Percentiles rank a stretch among this genome's conserved stretches.
phyloP scores from a whole-genome alignment of 2,113 vertebrate species.

The Rhombomys opimus region DNA sequence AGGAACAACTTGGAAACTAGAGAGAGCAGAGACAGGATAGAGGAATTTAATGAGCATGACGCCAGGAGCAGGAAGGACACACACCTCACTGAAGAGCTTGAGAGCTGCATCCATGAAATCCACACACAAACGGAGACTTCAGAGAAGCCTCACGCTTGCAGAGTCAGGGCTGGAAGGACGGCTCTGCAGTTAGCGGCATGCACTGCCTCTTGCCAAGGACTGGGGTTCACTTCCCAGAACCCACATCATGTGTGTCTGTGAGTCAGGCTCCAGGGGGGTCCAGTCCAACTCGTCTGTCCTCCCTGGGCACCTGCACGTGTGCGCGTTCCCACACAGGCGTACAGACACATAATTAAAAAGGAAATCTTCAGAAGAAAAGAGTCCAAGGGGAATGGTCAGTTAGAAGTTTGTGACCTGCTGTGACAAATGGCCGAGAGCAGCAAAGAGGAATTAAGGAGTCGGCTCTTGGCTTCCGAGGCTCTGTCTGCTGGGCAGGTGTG shows the following conservation, averaged over 20 bases:
- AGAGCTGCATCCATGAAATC: not conserved
- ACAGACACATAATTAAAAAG: not conserved
- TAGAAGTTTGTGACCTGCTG: not conserved
- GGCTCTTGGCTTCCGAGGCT: not conserved
- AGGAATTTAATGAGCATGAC: not conserved
- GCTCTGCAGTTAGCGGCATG: not conserved
- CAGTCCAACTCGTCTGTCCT: not conserved
- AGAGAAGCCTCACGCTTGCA: not conserved
- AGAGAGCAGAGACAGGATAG: not conserved
- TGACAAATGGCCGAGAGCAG: not conserved
- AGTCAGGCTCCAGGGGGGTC: not conserved
- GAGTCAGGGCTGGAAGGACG: not conserved
- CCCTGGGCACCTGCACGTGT: not conserved
- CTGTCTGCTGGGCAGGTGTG: too few species aligned
- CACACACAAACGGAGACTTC: not conserved
- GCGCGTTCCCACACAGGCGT: not conserved
- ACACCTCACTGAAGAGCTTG: not conserved
- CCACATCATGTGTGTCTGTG: not conserved
- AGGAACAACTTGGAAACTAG: not conserved
- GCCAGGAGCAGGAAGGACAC: not conserved
- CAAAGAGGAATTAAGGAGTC: not conserved
- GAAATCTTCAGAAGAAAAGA: not conserved
- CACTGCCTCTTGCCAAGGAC: not conserved
- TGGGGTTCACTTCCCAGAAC: not conserved
- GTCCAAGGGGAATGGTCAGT: not conserved